Conservation (phyloP, 2,888 invertebrate species). For the Isoperla grammatica region DNA sequence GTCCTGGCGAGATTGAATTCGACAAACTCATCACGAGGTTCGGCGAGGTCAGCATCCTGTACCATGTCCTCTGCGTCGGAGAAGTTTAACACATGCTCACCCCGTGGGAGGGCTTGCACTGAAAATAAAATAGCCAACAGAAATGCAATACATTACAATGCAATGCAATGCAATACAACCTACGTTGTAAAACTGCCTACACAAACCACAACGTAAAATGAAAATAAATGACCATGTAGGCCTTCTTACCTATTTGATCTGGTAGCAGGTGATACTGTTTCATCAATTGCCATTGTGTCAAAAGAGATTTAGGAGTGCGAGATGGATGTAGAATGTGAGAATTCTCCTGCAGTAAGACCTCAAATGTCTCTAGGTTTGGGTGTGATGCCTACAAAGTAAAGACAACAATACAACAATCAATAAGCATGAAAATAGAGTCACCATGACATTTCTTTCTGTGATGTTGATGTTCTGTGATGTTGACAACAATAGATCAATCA, state of each 20-base stretch:
- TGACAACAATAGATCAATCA: too few species aligned
- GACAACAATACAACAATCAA: too few species aligned
- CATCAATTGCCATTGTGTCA: constrained; percentile 87
- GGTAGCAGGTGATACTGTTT: constrained; percentile 87
- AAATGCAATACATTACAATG: background rate
- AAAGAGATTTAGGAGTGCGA: constrained; percentile 77
- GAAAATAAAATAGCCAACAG: background rate
- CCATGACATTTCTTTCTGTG: too few species aligned
- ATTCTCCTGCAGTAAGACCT: constrained; percentile 76
- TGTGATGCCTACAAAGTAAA: constrained; percentile 54
- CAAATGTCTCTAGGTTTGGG: constrained; percentile 72
- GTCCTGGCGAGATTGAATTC: constrained; percentile 71
- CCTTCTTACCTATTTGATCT: constrained; percentile 67
- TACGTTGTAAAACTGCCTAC: background rate
- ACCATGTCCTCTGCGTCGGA: constrained; percentile 90
- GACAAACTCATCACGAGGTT: constrained; percentile 72
- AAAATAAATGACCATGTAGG: too few species aligned
- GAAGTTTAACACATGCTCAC: constrained; percentile 62
- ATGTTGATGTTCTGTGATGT: too few species aligned
- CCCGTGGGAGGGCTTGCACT: constrained; percentile 33
- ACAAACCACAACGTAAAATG: too few species aligned
- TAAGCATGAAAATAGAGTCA: too few species aligned
- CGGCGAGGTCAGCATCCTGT: constrained; percentile 74
- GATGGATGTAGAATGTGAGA: constrained; percentile 81
- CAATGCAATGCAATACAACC: background rate